A percentile compares a stretch with the other conserved stretches of the same genome.
These are phyloP conservation scores for Echinops telfairi DNA, from an alignment of 2,113 vertebrate genomes.

Conservation along the genomic window DNA sequence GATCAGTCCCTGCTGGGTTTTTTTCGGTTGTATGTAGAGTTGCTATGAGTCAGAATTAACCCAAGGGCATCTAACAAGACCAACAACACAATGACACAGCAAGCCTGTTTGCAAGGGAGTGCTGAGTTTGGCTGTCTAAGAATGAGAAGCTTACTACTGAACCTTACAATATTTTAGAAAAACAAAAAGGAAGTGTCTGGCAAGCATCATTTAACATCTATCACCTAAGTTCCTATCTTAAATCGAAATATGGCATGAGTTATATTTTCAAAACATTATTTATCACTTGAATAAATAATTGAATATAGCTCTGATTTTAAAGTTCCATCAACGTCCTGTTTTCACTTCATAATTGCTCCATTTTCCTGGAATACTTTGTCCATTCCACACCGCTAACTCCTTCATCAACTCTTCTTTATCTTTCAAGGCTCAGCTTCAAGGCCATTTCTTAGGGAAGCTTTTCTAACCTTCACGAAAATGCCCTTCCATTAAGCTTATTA, in stretches of 20 bases:
- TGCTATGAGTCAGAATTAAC: too few species aligned
- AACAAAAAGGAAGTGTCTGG: neutral
- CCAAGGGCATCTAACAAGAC: too few species aligned
- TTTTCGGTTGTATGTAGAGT: too few species aligned
- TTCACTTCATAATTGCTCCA: neutral
- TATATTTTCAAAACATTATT: constrained; percentile 30
- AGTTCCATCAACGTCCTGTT: neutral
- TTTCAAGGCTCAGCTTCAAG: too few species aligned
- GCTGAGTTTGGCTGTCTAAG: neutral
- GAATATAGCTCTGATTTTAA: neutral
- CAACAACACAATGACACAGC: neutral
- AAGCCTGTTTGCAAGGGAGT: neutral
- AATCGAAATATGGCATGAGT: neutral
- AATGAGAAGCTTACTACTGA: neutral
- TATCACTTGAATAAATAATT: neutral
- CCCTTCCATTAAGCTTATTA: neutral
- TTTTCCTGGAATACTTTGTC: neutral
- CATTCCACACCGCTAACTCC: neutral
- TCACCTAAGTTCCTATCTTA: neutral
- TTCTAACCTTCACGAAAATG: too few species aligned
- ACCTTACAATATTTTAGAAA: neutral
- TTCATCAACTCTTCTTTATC: too few species aligned
- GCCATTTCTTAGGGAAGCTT: too few species aligned
- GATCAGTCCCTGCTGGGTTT: too few species aligned
- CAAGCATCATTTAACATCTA: neutral